These are phyloP conservation scores for Cherax destructor DNA, from an alignment of 1,140 invertebrate species.

Conservation along the genomic window DNA sequence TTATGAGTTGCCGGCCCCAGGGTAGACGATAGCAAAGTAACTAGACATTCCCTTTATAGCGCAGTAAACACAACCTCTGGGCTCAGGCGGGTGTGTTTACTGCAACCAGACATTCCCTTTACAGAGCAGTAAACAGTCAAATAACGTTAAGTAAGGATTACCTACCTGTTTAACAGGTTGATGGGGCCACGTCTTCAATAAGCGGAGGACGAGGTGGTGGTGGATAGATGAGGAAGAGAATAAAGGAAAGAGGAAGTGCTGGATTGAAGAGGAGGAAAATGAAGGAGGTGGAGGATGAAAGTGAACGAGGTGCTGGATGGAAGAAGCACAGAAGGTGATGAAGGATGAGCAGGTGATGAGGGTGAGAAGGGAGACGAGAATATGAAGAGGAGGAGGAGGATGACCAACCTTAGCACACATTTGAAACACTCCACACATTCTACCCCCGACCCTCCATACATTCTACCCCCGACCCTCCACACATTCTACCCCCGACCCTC, in stretches of 20 bases:
- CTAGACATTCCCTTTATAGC: conserved; percentile 1
- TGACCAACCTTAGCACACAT: no score
- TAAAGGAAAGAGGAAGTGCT: neutral
- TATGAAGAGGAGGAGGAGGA: no score
- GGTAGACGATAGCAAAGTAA: neutral
- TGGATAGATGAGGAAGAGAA: no score
- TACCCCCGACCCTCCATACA: no score
- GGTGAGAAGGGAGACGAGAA: neutral
- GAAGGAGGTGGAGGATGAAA: neutral
- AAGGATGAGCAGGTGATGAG: no score
- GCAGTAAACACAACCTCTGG: neutral
- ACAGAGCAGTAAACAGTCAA: conserved; percentile 15
- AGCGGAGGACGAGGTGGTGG: no score
- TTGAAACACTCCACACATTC: no score
- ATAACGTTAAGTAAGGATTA: conserved; percentile 13
- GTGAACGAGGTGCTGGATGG: neutral
- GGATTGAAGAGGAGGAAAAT: neutral
- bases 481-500: no score
- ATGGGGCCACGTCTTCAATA: no score
- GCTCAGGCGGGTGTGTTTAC: no score
- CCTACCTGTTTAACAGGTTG: no score
- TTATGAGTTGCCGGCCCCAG: neutral
- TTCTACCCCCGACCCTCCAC: no score
- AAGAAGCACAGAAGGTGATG: neutral
- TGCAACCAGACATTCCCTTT: neutral